Percentiles rank a stretch among this genome's conserved stretches.
Evolutionary conservation across 2,888 invertebrate genomes (phyloP).

Genomic region (Pasiphila rectangulata): DNA sequence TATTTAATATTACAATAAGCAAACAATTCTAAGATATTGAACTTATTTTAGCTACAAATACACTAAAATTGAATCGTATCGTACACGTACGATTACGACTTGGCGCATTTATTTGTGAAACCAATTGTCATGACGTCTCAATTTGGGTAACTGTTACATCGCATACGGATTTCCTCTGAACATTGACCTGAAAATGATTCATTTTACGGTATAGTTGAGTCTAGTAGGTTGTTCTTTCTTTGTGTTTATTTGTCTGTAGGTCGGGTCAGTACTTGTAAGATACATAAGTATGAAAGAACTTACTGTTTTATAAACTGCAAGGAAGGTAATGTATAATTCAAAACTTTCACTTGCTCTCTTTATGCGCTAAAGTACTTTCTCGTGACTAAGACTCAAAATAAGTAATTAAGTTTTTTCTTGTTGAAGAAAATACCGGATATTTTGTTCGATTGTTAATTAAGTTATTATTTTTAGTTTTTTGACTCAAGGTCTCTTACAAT

Average conservation of each 20-base stretch:
- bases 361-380: slow-evolving; percentile 28
- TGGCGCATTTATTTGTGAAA: slow-evolving; percentile 60
- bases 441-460: background rate
- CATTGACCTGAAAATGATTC: slow-evolving; percentile 73
- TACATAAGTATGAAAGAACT: slow-evolving; percentile 23
- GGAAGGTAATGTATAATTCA: slow-evolving; percentile 22
- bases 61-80: slow-evolving; percentile 58
- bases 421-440: no score
- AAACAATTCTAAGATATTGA: no score
- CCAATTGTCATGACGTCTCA: slow-evolving; percentile 66
- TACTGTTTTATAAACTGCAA: slow-evolving; percentile 30
- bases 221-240: slow-evolving; percentile 45
- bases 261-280: slow-evolving; percentile 35
- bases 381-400: slow-evolving; percentile 12
- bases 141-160: slow-evolving; percentile 71
- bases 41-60: no score
- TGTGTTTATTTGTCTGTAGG: slow-evolving; percentile 49
- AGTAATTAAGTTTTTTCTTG: no score
- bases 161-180: slow-evolving; percentile 52
- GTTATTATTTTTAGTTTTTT: background rate
- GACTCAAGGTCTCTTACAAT: slow-evolving; percentile 15
- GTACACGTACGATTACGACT: slow-evolving; percentile 44
- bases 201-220: slow-evolving; percentile 54
- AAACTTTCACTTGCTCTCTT: slow-evolving; percentile 34
- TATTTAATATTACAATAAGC: no score